Base-by-base conservation (phyloP, 2,113 vertebrate genomes). In the Cathartes aura region DNA sequence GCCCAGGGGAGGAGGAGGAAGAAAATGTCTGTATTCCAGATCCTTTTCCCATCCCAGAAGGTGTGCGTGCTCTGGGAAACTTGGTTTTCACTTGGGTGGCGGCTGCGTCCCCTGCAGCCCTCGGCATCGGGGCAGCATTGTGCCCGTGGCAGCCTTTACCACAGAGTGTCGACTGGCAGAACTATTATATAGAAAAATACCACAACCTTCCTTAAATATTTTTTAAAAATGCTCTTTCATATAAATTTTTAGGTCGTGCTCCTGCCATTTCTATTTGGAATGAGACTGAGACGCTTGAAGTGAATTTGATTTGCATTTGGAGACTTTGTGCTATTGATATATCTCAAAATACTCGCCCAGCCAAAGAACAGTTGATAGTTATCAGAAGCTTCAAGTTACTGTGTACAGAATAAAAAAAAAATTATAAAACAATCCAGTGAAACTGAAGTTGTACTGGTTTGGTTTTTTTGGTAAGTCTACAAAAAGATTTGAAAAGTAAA, bases 161-260 rank as follows among this genome's bases (percentile, higher is more conserved):
- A 22, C 36, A 26, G 9, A 36, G 60, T 38, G 10, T n/a, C 0
- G 0, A 66, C 22, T 32, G 50, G 30, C 17, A 52, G 30, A 66
- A 17, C 10, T 16, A 2, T 8, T 26, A 0, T 1, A 4, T 8
- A 5, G 20, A 11, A 34, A 68, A 86, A 23, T 5, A 21, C 4
- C 43, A 9, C 48, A 38, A 12, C 6, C 11, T 56, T 42, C 52
- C 11, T 42, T 62, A 26, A 74, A 30, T n/a, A 30, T 32, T 78
- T 90, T 43, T 43, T 38, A 4, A 43, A 83, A 89, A 30, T 3
- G 2, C 5, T 18, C 1, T 42, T 82, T 58, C 1, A 0, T 34
- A 1, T 2, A 0, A 8, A 1, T 3, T 8, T n/a, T 10, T 56
- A n/a, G n/a, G n/a, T n/a, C n/a, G 2, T 64, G 18, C 23, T 71